Evolutionary conservation across 37 sponge, comb jelly and placozoan genomes (phyloP).

Genomic region (Diacarnus erythraeanus): DNA sequence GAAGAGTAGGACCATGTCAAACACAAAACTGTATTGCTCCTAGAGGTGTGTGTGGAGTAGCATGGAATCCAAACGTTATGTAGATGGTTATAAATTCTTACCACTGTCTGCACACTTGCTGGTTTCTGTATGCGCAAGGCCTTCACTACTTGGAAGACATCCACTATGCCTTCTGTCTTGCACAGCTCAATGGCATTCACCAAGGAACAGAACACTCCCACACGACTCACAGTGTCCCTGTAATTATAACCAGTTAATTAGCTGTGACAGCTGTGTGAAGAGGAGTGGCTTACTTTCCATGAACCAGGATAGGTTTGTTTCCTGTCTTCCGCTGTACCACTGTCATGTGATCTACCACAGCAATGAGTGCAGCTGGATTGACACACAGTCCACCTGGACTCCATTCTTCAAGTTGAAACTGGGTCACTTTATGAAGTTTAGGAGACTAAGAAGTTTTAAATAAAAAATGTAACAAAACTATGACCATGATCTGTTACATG

Average conservation of each 20-base stretch:
- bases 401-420: not conserved
- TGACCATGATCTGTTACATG: not conserved
- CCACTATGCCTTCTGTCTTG: slow-evolving; percentile 79
- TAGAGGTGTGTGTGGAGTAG: not conserved
- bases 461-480: not conserved
- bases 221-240: not conserved
- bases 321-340: not conserved
- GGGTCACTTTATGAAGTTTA: not conserved
- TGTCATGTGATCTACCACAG: not conserved
- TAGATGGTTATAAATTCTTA: too few species aligned
- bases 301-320: not conserved
- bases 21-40: slow-evolving; percentile 57
- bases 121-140: slow-evolving; percentile 57
- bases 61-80: too few species aligned
- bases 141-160: slow-evolving; percentile 80
- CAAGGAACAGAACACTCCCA: not conserved
- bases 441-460: not conserved
- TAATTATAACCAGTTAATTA: not conserved
- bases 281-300: not conserved
- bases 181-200: slow-evolving; percentile 59
- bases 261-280: not conserved
- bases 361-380: not conserved
- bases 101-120: slow-evolving; percentile 57
- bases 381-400: not conserved
- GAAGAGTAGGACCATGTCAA: slow-evolving; percentile 46